These are phyloP conservation scores for Coleophora flavipennella DNA, from an alignment of 2,888 invertebrate genomes.

Conservation along the genomic window DNA sequence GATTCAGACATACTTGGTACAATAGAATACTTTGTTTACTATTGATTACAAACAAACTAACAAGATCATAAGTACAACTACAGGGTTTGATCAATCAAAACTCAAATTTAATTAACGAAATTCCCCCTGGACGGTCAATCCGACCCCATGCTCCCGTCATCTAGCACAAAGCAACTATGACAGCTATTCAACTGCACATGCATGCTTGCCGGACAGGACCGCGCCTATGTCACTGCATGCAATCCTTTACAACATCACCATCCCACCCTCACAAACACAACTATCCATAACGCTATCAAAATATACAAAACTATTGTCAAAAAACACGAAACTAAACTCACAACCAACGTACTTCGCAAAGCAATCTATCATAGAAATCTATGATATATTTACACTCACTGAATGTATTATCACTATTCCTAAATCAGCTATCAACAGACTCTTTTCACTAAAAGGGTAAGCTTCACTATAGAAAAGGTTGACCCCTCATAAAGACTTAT, in stretches of 20 bases:
- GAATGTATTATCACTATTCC: slow-evolving; percentile 69
- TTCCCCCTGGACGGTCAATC: slow-evolving; percentile 34
- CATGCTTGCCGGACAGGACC: slow-evolving; percentile 1
- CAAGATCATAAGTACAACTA: not conserved
- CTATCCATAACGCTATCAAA: slow-evolving; percentile 8
- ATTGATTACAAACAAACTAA: no score
- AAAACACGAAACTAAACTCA: slow-evolving; percentile 19
- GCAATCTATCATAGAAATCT: slow-evolving; percentile 67
- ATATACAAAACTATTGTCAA: slow-evolving; percentile 21
- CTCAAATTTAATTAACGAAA: slow-evolving; percentile 48
- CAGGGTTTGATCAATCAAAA: slow-evolving; percentile 31
- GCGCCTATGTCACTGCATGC: slow-evolving; percentile 15
- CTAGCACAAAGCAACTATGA: slow-evolving; percentile 47
- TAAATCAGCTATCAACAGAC: slow-evolving; percentile 73
- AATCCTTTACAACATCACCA: slow-evolving; percentile 35
- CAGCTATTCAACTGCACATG: slow-evolving; percentile 38
- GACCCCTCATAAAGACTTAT: slow-evolving; percentile 74
- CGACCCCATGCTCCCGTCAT: slow-evolving; percentile 22
- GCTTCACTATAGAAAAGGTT: slow-evolving; percentile 70
- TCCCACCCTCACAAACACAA: slow-evolving; percentile 13
- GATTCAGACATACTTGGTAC: no score
- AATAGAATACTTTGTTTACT: no score
- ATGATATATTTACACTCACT: slow-evolving; percentile 70
- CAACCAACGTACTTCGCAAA: slow-evolving; percentile 28
- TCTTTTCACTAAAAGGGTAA: slow-evolving; percentile 74